Evolutionary conservation across 2,797 vertebrate genomes (phyloP), one percentile per base, ranked within the genome.

Genomic region (Tragelaphus eurycerus): DNA sequence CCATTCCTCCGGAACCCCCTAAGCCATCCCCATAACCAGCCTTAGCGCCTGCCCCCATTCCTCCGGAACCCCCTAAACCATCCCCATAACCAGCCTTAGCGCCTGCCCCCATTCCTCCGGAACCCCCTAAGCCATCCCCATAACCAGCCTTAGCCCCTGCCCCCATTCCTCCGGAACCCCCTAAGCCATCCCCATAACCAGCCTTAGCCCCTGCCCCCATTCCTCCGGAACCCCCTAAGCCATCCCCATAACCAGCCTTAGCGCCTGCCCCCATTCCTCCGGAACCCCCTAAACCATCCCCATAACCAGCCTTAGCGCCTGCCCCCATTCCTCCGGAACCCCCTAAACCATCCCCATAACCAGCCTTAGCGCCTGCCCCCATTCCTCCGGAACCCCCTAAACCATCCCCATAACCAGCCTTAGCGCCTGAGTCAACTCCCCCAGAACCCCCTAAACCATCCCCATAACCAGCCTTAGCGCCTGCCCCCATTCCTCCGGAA

Each of bases 391-490:
- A 3, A 55, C 2, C 50, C 64, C 62, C 43, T 3, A 23, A 3
- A 19, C 27, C 19, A 50, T 59, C 38, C 55, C 21, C 25, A 12
- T 34, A 50, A 43, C 31, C 59, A 60, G 34, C 12, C 14, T 82
- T n/a, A 94, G 86, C 52, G 97, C 95, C 89, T 97, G 97, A n/a
- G n/a, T n/a, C n/a, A n/a, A n/a, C n/a, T n/a, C 71, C 50, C 98
- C 59, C n/a, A 6, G 52, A 16, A 29, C 67, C 71, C 57, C 43
- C 83, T 29, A 85, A 52, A 0, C n/a, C 89, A 89, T 79, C 34
- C 7, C 23, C 38, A n/a, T 14, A 17, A 0, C n/a, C 50, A 48
- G 78, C 88, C 57, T 79, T 17, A 19, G 6, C 19, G 12, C 4
- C 52, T 7, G 19, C 52, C 1, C 43, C 60, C 3, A 6, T 11